Evolutionary conservation across 2,797 vertebrate genomes (phyloP).

Genomic region (Diglossa cyanea): DNA sequence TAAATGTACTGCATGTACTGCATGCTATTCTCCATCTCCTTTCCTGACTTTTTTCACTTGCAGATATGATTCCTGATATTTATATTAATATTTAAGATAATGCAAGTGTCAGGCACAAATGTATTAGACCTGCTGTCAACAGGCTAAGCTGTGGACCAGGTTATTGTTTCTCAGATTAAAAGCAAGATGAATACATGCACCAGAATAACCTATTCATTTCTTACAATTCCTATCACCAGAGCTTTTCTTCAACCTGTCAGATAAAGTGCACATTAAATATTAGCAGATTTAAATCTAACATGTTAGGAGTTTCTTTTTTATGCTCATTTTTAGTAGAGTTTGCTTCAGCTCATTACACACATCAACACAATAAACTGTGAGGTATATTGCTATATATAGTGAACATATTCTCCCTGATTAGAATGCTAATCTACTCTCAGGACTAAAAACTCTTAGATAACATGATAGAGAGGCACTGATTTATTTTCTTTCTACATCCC

Average conservation of each 20-base stretch:
- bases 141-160: not conserved
- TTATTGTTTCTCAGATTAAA: not conserved
- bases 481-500: not conserved
- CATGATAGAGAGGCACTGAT: not conserved
- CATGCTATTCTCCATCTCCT: not conserved
- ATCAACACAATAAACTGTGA: not conserved
- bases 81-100: not conserved
- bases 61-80: not conserved
- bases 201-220: not conserved
- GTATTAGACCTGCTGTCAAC: not conserved
- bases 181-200: not conserved
- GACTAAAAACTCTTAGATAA: not conserved
- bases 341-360: not conserved
- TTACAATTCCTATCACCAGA: not conserved
- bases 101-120: not conserved
- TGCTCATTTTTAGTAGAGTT: not conserved
- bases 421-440: not conserved
- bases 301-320: not conserved
- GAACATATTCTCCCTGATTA: not conserved
- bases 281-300: not conserved
- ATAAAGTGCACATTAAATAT: not conserved
- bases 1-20: not conserved
- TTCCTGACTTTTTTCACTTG: not conserved
- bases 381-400: not conserved
- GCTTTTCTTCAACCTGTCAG: not conserved